Conservation (phyloP, 1,140 invertebrate genomes). For the Epicauta chinensis region DNA sequence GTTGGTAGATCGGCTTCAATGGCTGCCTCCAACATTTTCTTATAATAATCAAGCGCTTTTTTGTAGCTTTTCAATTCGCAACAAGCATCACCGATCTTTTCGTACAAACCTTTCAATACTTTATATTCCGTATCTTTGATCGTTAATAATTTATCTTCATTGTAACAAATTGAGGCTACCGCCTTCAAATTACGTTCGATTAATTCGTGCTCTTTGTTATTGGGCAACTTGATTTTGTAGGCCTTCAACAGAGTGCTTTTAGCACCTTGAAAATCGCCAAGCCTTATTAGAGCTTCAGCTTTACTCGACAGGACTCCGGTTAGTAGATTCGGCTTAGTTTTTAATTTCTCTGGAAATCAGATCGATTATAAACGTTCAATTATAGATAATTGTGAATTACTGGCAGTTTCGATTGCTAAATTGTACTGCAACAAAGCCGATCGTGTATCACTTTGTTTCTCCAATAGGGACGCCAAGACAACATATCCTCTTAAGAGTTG, state of each 20-base stretch:
- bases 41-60: slow-evolving; percentile 72
- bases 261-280: slow-evolving; percentile 63
- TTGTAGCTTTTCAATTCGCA: slow-evolving; percentile 60
- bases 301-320: slow-evolving; percentile 55
- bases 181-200: slow-evolving; percentile 56
- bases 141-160: slow-evolving; percentile 56
- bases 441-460: slow-evolving; percentile 52
- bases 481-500: slow-evolving; percentile 71
- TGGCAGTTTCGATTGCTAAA: slow-evolving; percentile 61
- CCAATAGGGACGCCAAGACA: slow-evolving; percentile 57
- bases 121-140: slow-evolving; percentile 49
- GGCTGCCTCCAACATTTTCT: slow-evolving; percentile 69
- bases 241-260: slow-evolving; percentile 66
- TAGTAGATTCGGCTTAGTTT: slow-evolving; percentile 46
- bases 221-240: slow-evolving; percentile 62
- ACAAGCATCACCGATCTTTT: slow-evolving; percentile 75
- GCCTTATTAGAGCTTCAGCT: slow-evolving; percentile 56
- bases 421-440: slow-evolving; percentile 61
- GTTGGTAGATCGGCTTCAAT: slow-evolving; percentile 42
- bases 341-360: slow-evolving; percentile 35
- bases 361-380: slow-evolving; percentile 1
- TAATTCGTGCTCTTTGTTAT: slow-evolving; percentile 49
- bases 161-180: slow-evolving; percentile 64
- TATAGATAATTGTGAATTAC: slow-evolving; percentile 37
- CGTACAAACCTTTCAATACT: slow-evolving; percentile 60